Evolutionary conservation across 2,797 vertebrate genomes (phyloP), one percentile per base, ranked within the genome.

Genomic region (Macropus fuliginosus): DNA sequence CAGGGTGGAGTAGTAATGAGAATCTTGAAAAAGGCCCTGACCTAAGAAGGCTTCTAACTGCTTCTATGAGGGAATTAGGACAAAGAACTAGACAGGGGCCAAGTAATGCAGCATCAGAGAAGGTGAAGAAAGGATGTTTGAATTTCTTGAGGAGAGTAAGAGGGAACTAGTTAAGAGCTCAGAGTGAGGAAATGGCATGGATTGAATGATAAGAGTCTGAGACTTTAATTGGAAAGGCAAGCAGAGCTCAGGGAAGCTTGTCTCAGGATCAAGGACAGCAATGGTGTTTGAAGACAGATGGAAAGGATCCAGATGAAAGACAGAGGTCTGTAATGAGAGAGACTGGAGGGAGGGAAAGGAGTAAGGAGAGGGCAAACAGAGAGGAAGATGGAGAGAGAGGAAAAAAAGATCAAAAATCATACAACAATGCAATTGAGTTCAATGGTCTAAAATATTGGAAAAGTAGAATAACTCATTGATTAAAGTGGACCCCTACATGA

Each of bases 381-480:
- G 40, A 8, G 52, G 10, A 66, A 11, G 55, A 13, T 29, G 0
- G n/a, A 40, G 24, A 21, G 66, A 57, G 52, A 91, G 0, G 2
- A 2, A 81, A 50, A 87, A 87, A 46, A 21, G 21, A 62, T 81
- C 66, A 81, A 81, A n/a, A 81, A 81, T 81, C 66, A 81, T 24
- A 81, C n/a, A 14, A 74, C 16, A 81, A 81, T 81, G n/a, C 66
- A 81, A 81, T 81, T 81, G 66, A 81, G n/a, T 81, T 81, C 90
- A 31, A n/a, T 56, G n/a, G 29, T 93, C 52, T 29, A 34, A 40
- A 89, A 46, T 52, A 89, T 57, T 94, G 24, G 54, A 54, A 74
- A 91, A 93, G 54, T 16, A 29, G 34, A 89, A 52, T 10, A 54
- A 50, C 56, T 91, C 54, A 96, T 93, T 50, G 91, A 95, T 92